A percentile compares a stretch with the other conserved stretches of the same genome.
Conservation (phyloP, 2,113 vertebrate species). For the Ctenodactylus gundi region DNA sequence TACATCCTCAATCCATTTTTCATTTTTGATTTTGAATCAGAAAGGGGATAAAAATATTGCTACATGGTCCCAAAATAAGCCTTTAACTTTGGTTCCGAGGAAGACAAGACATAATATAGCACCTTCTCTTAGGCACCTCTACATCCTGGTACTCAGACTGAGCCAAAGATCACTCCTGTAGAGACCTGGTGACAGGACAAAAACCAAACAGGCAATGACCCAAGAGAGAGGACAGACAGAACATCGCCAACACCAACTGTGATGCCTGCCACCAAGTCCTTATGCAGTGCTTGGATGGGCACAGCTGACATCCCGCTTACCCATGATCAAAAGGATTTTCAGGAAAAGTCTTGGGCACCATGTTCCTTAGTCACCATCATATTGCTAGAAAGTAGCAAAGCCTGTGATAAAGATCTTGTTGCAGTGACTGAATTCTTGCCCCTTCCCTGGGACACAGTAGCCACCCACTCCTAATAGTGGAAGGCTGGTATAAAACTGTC, state of each 20-base stretch:
- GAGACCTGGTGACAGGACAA: neutral
- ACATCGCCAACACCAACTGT: neutral
- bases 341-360: neutral
- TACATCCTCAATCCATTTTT: too few species aligned
- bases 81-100: neutral
- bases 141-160: neutral
- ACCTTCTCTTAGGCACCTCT: neutral
- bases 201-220: neutral
- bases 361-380: neutral
- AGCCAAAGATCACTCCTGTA: neutral
- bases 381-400: neutral
- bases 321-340: neutral
- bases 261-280: too few species aligned
- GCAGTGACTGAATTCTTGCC: neutral
- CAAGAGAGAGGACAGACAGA: too few species aligned
- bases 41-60: too few species aligned
- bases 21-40: too few species aligned
- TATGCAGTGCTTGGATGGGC: accelerated
- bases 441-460: neutral
- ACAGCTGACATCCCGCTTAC: neutral
- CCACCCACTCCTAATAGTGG: too few species aligned
- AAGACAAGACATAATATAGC: neutral
- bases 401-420: neutral
- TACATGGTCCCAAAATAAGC: too few species aligned
- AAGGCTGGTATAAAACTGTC: too few species aligned